These are phyloP conservation scores for Dendrocopos noguchii DNA, from an alignment of 2,113 vertebrate genomes.

Conservation along the genomic window DNA sequence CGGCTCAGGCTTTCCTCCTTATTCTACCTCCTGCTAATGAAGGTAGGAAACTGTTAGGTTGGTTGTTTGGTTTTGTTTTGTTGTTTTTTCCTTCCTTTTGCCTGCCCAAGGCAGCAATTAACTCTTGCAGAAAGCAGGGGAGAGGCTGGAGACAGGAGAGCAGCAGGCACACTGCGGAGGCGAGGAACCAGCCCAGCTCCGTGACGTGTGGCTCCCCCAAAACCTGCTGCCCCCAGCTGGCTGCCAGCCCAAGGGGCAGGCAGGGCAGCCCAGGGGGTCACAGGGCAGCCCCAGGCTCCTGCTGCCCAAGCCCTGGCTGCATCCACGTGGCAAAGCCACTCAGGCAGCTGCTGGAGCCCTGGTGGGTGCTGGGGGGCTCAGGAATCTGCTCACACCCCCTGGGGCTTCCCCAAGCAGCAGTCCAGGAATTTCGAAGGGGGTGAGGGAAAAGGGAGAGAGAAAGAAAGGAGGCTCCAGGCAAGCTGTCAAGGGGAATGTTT, in stretches of 20 bases:
- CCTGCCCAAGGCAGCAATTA: constrained; percentile 39
- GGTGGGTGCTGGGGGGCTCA: background rate
- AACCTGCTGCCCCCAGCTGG: no score
- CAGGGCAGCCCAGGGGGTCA: no score
- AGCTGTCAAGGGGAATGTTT: constrained; percentile 75
- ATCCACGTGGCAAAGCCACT: background rate
- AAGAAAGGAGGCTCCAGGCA: constrained; percentile 46
- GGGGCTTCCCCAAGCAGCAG: background rate
- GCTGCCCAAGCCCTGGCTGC: rapidly evolving
- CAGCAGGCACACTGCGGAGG: rapidly evolving
- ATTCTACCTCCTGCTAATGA: constrained; percentile 1
- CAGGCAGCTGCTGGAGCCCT: background rate
- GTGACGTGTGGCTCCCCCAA: background rate
- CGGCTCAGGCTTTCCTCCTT: background rate
- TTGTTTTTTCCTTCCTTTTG: background rate
- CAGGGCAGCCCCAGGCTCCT: no score
- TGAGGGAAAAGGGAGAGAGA: background rate
- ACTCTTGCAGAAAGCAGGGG: background rate
- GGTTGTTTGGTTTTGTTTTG: background rate
- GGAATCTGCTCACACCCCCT: background rate
- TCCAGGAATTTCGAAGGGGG: constrained; percentile 11
- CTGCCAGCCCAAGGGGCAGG: no score
- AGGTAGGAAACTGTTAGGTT: background rate
- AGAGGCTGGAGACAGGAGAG: constrained; percentile 5
- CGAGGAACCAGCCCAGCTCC: rapidly evolving